phyloP scores from a whole-genome alignment of 2,113 vertebrate species.

The Plecotus auritus region DNA sequence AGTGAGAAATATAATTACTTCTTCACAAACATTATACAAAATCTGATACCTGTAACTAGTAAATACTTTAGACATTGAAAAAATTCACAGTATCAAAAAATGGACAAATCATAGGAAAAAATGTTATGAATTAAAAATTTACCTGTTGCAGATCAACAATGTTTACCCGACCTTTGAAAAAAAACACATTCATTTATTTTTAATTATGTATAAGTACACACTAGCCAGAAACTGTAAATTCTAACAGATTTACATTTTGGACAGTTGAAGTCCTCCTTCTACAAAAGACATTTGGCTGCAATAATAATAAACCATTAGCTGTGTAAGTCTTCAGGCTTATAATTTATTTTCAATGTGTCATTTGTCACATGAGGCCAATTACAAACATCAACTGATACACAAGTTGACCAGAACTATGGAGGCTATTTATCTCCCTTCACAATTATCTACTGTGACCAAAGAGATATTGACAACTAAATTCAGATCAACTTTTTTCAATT shows the following conservation, averaged over 20 bases:
- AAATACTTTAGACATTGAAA: not conserved
- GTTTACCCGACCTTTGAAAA: constrained; percentile 92
- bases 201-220: not conserved
- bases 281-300: not conserved
- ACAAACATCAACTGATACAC: not conserved
- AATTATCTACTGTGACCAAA: constrained; percentile 4
- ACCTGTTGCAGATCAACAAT: constrained; percentile 98
- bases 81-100: not conserved
- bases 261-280: not conserved
- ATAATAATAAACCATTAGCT: not conserved
- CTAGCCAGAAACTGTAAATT: not conserved
- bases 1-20: not conserved
- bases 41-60: not conserved
- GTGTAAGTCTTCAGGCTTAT: not conserved
- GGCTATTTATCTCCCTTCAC: not conserved
- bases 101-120: constrained; percentile 29
- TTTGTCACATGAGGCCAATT: not conserved
- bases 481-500: not conserved
- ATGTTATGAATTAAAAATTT: constrained; percentile 62
- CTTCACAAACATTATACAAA: constrained; percentile 3
- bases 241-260: not conserved
- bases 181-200: constrained; percentile 62
- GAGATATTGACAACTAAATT: constrained; percentile 9
- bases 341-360: not conserved
- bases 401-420: not conserved